Conservation (phyloP, 2,113 vertebrate species). For the Hypanus sabinus region DNA sequence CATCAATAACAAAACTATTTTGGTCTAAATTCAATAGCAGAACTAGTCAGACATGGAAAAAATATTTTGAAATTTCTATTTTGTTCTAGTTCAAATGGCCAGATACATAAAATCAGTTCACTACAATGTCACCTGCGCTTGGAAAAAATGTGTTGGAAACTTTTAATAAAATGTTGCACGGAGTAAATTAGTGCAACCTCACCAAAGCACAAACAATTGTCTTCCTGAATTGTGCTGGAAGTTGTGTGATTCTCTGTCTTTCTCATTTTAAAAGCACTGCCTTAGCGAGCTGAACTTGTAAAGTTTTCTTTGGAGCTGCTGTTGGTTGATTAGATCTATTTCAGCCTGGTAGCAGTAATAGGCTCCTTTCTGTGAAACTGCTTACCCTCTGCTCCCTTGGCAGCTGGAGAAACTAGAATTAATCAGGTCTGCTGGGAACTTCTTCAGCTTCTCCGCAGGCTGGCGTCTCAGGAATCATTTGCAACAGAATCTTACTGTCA, state of each 20-base stretch:
- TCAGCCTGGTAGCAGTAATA: conserved; percentile 89
- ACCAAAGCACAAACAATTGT: conserved; percentile 70
- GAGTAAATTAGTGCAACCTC: conserved; percentile 69
- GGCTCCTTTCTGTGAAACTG: conserved; percentile 89
- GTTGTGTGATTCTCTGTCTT: conserved; percentile 78
- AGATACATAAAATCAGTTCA: background rate
- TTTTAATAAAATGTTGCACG: conserved; percentile 55
- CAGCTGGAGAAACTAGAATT: conserved; percentile 95
- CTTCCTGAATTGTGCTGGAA: conserved; percentile 78
- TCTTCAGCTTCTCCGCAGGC: conserved; percentile 87
- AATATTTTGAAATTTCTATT: conserved; percentile 9
- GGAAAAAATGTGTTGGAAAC: conserved; percentile 46
- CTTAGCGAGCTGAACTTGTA: conserved; percentile 80
- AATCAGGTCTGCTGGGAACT: conserved; percentile 99
- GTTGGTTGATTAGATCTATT: conserved; percentile 97
- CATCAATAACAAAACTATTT: conserved; percentile 47
- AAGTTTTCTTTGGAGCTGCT: conserved; percentile 84
- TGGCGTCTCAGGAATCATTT: conserved; percentile 97
- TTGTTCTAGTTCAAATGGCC: conserved; percentile 2
- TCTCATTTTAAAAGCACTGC: conserved; percentile 80
- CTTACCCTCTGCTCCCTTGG: conserved; percentile 89
- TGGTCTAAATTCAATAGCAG: conserved; percentile 51
- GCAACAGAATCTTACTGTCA: conserved; percentile 98
- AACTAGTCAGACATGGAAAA: conserved; percentile 44
- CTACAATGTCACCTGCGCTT: conserved; percentile 42